Conservation (phyloP, 2,797 vertebrate genomes). For the Protonibea diacanthus region DNA sequence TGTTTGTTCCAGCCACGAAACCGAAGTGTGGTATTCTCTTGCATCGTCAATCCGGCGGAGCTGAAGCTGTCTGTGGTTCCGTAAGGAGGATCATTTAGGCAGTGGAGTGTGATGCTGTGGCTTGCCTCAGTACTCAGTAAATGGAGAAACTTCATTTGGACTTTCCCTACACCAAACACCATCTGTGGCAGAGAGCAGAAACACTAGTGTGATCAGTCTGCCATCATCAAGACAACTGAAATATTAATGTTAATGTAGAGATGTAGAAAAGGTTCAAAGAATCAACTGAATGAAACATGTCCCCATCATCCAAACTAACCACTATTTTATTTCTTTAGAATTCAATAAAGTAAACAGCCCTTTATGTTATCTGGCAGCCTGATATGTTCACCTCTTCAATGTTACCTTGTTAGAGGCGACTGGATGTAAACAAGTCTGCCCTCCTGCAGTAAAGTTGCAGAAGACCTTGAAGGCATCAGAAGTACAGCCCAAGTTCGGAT, state of each 20-base stretch:
- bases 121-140: conserved; percentile 93
- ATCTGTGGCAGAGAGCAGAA: conserved; percentile 83
- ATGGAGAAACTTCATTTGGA: conserved; percentile 99
- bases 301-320: neutral
- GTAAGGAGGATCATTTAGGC: conserved; percentile 83
- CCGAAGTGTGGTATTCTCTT: conserved; percentile 71
- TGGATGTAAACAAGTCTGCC: conserved; percentile 95
- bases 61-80: conserved; percentile 48
- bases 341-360: neutral
- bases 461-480: conserved; percentile 97
- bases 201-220: neutral
- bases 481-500: conserved; percentile 96
- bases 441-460: conserved; percentile 97
- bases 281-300: neutral
- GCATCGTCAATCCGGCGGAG: conserved; percentile 56
- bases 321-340: neutral
- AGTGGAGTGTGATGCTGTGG: conserved; percentile 93
- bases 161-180: conserved; percentile 91
- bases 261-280: neutral
- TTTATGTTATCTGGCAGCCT: neutral
- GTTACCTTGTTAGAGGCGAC: conserved; percentile 90
- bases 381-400: neutral
- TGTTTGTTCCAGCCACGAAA: conserved; percentile 96
- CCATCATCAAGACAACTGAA: conserved; percentile 6
- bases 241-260: neutral